phyloP scores from a whole-genome alignment of 2,888 invertebrate genomes.

The Eustalomyia histrio region DNA sequence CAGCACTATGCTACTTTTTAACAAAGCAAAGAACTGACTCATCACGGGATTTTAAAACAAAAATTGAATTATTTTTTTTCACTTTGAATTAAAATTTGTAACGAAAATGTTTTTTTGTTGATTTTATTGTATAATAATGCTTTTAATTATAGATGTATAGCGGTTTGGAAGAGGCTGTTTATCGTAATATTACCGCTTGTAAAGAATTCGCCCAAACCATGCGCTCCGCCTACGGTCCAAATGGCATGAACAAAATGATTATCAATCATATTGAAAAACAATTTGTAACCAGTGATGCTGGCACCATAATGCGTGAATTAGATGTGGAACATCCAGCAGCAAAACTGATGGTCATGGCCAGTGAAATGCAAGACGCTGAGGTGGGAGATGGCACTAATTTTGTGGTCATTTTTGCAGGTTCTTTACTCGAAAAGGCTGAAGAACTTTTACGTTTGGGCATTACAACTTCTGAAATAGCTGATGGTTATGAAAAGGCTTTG shows the following conservation, averaged over 20 bases:
- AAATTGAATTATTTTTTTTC: slow-evolving; percentile 12
- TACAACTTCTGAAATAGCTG: slow-evolving; percentile 97
- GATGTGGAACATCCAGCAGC: slow-evolving; percentile 99
- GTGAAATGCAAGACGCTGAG: slow-evolving; percentile 99
- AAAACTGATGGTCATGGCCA: slow-evolving; percentile 95
- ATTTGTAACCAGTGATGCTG: slow-evolving; percentile 99
- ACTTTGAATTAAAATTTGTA: neutral
- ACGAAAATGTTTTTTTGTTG: slow-evolving; percentile 6
- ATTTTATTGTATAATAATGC: neutral
- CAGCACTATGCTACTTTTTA: slow-evolving; percentile 1
- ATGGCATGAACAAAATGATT: slow-evolving; percentile 99
- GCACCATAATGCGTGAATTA: slow-evolving; percentile 96
- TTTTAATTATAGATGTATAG: slow-evolving; percentile 83
- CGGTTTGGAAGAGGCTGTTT: slow-evolving; percentile 98
- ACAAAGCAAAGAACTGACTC: slow-evolving; percentile 41
- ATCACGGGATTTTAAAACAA: slow-evolving; percentile 38
- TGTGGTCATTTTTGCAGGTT: slow-evolving; percentile 96
- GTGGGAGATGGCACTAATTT: slow-evolving; percentile 99
- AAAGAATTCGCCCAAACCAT: slow-evolving; percentile 96
- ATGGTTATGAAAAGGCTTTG: slow-evolving; percentile 95
- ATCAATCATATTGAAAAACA: slow-evolving; percentile 99
- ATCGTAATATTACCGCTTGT: slow-evolving; percentile 96
- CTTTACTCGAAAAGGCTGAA: slow-evolving; percentile 94
- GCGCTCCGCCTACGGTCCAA: slow-evolving; percentile 97
- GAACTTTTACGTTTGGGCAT: slow-evolving; percentile 95